Evolutionary conservation across 2,113 vertebrate genomes (phyloP).

Genomic region (Mastomys natalensis): DNA sequence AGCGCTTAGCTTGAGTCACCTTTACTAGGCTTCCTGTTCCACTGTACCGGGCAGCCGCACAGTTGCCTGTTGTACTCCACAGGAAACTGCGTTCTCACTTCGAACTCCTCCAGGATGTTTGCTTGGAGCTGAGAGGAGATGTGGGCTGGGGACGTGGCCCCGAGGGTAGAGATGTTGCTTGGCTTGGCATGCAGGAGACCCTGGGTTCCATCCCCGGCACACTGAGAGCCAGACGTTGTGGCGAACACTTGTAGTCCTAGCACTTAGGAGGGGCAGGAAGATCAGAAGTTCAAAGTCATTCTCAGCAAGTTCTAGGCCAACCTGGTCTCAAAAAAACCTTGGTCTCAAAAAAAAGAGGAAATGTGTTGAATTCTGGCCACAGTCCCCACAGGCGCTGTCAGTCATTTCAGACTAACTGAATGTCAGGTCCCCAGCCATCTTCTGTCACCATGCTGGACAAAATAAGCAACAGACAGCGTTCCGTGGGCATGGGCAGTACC

Average conservation of each 20-base stretch:
- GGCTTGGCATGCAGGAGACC: background rate
- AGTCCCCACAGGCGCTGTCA: background rate
- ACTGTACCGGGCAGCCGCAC: background rate
- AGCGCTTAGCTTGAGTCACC: background rate
- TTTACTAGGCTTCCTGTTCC: background rate
- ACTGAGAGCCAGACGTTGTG: no score
- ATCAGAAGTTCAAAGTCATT: background rate
- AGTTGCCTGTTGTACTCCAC: background rate
- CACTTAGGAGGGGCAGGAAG: background rate
- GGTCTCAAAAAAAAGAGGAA: background rate
- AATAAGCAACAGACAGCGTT: background rate
- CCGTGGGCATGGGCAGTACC: background rate
- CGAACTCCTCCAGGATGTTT: background rate
- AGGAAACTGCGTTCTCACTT: background rate
- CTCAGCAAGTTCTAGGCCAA: background rate
- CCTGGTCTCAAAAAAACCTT: background rate
- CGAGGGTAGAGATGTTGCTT: background rate
- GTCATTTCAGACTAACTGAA: background rate
- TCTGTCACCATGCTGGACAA: background rate
- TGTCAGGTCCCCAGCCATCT: background rate
- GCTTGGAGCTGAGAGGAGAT: background rate
- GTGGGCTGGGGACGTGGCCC: background rate
- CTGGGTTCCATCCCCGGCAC: background rate
- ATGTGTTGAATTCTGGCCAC: slow-evolving; percentile 16
- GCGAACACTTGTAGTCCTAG: background rate